These are phyloP conservation scores for Engraulis encrasicolus DNA, from an alignment of 2,113 vertebrate species.

Conservation along the genomic window DNA sequence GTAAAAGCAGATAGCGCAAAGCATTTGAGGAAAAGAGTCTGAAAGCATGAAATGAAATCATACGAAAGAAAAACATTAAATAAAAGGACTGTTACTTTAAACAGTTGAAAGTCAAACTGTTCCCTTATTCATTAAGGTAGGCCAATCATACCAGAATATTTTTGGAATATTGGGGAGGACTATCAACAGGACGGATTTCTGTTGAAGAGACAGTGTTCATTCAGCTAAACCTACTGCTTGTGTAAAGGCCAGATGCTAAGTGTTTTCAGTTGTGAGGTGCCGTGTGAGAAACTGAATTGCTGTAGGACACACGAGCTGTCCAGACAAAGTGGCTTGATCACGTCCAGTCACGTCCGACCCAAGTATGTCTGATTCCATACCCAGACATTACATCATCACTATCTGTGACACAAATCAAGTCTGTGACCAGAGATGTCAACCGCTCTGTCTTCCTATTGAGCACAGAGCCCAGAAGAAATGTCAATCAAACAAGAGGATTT, in stretches of 20 bases:
- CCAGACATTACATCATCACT: conserved; percentile 12
- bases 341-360: neutral
- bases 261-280: neutral
- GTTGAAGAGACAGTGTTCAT: neutral
- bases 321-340: too few relatives aligned
- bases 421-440: neutral
- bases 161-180: neutral
- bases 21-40: too few relatives aligned
- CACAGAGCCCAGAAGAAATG: neutral
- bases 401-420: neutral
- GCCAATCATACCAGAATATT: neutral
- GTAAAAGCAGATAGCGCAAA: neutral
- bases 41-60: neutral
- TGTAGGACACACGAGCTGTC: neutral
- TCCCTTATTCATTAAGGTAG: neutral
- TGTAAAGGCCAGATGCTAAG: neutral
- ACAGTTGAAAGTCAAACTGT: neutral
- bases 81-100: neutral
- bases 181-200: neutral
- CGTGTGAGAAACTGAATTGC: neutral
- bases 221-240: neutral
- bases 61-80: neutral
- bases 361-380: neutral
- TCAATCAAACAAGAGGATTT: neutral
- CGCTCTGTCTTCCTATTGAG: neutral